Evolutionary conservation across 1,140 invertebrate genomes (phyloP).

Genomic region (Holcopasites calliopsidis): DNA sequence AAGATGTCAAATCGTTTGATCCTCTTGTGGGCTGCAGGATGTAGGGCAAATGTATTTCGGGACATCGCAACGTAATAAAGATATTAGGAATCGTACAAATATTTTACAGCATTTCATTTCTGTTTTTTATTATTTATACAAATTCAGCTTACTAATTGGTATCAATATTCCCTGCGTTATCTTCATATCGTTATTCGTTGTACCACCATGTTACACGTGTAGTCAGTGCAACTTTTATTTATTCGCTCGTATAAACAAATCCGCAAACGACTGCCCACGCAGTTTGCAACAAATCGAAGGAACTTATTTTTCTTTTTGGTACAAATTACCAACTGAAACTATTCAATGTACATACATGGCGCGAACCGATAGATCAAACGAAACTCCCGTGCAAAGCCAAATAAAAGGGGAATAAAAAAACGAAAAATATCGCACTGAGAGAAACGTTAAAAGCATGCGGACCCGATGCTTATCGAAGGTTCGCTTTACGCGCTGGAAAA

Average conservation of each 20-base stretch:
- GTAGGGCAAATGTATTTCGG: no score
- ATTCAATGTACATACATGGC: not conserved
- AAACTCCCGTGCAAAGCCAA: not conserved
- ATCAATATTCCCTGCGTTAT: no score
- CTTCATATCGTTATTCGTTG: no score
- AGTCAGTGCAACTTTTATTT: not conserved
- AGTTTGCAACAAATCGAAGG: not conserved
- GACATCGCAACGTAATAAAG: no score
- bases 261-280: no score
- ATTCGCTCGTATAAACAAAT: not conserved
- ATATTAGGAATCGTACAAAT: no score
- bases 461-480: not conserved
- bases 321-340: not conserved
- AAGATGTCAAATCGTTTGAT: no score
- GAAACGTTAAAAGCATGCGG: not conserved
- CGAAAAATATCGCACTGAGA: not conserved
- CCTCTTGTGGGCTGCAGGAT: no score
- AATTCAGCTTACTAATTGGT: no score
- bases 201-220: no score
- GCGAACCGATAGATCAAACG: not conserved
- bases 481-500: not conserved
- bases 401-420: not conserved
- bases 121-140: no score
- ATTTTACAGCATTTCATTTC: no score
- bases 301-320: not conserved